Evolutionary conservation across 2,888 invertebrate species (phyloP), one percentile per base, ranked within the genome.

Genomic region (Lissocephala sabroskyi): DNA sequence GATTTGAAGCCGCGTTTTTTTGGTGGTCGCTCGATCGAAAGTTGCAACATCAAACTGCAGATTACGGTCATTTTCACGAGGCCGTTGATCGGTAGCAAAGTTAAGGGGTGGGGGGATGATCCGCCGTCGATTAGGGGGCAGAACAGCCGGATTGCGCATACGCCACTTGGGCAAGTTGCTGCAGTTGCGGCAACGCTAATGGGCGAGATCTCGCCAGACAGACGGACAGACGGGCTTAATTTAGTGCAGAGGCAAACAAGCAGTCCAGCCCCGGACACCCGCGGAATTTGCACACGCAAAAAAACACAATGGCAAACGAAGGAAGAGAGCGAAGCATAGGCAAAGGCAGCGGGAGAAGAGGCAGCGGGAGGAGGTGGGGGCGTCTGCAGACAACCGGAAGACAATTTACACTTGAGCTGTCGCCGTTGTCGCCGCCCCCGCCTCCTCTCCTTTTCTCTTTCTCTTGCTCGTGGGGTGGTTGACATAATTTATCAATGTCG

Each of bases 401-500:
- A 65, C 57, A 56, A 45, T 75, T 73, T 59, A 73, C 68, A 70
- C 54, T 63, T 59, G 52, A 66, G 59, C 42, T 56, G 65, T 54
- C 51, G 40, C 40, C 29, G 42, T 36, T 37, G 39, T 39, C n/a
- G 17, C 26, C 49, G 46, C 43, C 13, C 14, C 35, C 10, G 14
- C 13, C 16, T 10, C 7, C 9, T 10, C 10, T 14, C 35, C 16
- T 13, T n/a, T 32, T n/a, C 29, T 19, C n/a, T n/a, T n/a, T n/a
- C n/a, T n/a, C n/a, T n/a, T n/a, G n/a, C n/a, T n/a, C n/a, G n/a
- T n/a, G n/a, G 36, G 16, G 26, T 39, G 29, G 53, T 64, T 76
- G 74, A 66, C 77, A 71, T 66, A 58, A 71, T 71, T 76, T 58
- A 56, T 76, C 71, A 71, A 64, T 70, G 77, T 76, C 66, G 39